Evolutionary conservation across 2,113 vertebrate genomes (phyloP), one percentile per base, ranked within the genome.

Genomic region (Calidris pygmaea): DNA sequence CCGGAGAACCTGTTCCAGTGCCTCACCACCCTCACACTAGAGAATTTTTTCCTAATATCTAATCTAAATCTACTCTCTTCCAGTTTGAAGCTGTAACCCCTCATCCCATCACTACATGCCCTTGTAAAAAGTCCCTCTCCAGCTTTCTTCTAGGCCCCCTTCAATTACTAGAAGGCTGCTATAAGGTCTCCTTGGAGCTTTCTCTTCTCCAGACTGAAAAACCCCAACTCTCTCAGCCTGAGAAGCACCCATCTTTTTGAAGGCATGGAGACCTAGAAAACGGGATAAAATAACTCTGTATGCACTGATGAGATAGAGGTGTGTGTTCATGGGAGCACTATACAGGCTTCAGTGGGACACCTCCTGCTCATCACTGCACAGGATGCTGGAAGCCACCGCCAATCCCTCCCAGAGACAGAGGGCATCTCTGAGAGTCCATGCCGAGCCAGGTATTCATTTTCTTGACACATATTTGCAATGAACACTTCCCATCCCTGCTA

Each of bases 381-480:
- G 20, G n/a, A 35, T 53, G 70, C 20, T 39, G 43, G 47, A 73
- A 60, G 45, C 45, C 20, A 9, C 59, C 12, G n/a, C 39, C 4
- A 7, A 21, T 29, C 59, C 77, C 47, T 59, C 39, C 5, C 0
- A 1, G 60, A 52, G 55, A 17, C 27, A 37, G 7, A 0, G 1
- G 15, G 8, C 58, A 45, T 7, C 45, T 7, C 77, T 4, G 1
- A 15, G 32, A 77, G 12, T 39, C 26, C 52, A 18, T 3, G 0
- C 12, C 0, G 2, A 89, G 45, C 17, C 60, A 47, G 30, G 3
- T 5, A 20, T n/a, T 81, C 2, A 0, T 9, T 37, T 73, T 53
- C 39, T 55, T 1, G 1, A 21, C 30, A 32, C 0, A 0, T 3
- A 3, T 56, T 34, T 29, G 35, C 48, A 34, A 23, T 1, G 18